phyloP scores from a whole-genome alignment of 2,113 vertebrate species.

The Greenwoodochromis staneri region DNA sequence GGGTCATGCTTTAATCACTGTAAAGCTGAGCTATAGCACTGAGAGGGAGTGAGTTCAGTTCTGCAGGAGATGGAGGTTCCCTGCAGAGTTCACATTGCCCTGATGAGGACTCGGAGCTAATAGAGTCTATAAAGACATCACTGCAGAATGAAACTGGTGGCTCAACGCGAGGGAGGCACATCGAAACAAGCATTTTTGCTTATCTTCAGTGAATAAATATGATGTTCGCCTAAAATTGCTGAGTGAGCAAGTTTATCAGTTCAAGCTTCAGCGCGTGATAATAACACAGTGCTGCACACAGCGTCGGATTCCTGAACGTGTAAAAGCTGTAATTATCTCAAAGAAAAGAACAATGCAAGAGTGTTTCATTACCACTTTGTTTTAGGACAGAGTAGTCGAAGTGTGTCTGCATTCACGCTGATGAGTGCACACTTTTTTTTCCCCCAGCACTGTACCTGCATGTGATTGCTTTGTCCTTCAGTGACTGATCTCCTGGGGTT shows the following conservation, averaged over 20 bases:
- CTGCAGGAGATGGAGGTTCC: conserved; percentile 3
- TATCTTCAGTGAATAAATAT: conserved; percentile 45
- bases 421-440: background rate
- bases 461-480: conserved; percentile 40
- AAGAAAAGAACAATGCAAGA: conserved; percentile 48
- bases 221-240: conserved; percentile 45
- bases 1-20: conserved; percentile 58
- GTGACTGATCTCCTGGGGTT: conserved; percentile 1
- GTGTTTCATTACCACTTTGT: conserved; percentile 44
- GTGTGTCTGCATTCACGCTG: background rate
- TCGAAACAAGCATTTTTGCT: conserved; percentile 20
- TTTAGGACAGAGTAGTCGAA: background rate
- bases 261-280: conserved; percentile 40
- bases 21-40: conserved; percentile 25
- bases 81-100: conserved; percentile 8
- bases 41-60: background rate
- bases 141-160: background rate
- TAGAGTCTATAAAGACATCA: background rate
- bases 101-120: background rate
- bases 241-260: conserved; percentile 41
- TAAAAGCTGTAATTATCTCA: conserved; percentile 62
- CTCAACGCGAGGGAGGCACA: background rate
- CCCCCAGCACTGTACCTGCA: background rate
- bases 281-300: conserved; percentile 43
- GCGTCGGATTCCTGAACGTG: conserved; percentile 38